These are phyloP conservation scores for Threskiornis aethiopicus DNA, from an alignment of 2,797 vertebrate genomes.

Conservation along the genomic window DNA sequence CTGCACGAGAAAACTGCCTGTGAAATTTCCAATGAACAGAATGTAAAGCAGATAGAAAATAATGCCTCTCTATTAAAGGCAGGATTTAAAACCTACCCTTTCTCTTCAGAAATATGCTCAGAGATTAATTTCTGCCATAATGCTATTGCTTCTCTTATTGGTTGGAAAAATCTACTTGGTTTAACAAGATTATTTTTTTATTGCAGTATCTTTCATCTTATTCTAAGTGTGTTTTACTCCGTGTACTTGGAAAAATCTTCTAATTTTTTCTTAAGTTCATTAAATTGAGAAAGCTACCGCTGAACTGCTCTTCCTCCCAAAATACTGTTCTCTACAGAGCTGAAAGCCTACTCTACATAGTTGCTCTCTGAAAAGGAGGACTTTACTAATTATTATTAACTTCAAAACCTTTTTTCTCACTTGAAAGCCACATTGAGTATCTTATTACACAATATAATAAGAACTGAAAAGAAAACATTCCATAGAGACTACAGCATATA, in stretches of 20 bases:
- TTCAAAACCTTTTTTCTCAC: not conserved
- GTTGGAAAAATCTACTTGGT: not conserved
- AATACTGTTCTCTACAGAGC: not conserved
- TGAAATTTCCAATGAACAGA: not conserved
- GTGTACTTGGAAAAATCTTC: not conserved
- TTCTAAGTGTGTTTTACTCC: not conserved
- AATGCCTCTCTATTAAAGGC: not conserved
- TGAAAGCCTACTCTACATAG: not conserved
- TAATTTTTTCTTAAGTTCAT: not conserved
- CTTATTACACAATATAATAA: not conserved
- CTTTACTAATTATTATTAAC: conserved; percentile 22
- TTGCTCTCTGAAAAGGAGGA: not conserved
- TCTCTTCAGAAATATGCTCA: not conserved
- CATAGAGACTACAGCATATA: not conserved
- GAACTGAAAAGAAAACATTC: not conserved
- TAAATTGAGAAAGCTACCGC: not conserved
- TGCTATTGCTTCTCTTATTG: not conserved
- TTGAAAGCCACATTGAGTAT: not conserved
- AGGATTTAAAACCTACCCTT: not conserved
- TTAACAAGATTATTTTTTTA: not conserved
- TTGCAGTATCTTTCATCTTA: not conserved
- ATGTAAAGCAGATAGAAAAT: not conserved
- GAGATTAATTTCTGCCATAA: not conserved
- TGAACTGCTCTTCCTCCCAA: not conserved
- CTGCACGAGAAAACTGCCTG: not conserved